phyloP scores from a whole-genome alignment of 2,797 vertebrate genomes.

The Coregonus ussuriensis region DNA sequence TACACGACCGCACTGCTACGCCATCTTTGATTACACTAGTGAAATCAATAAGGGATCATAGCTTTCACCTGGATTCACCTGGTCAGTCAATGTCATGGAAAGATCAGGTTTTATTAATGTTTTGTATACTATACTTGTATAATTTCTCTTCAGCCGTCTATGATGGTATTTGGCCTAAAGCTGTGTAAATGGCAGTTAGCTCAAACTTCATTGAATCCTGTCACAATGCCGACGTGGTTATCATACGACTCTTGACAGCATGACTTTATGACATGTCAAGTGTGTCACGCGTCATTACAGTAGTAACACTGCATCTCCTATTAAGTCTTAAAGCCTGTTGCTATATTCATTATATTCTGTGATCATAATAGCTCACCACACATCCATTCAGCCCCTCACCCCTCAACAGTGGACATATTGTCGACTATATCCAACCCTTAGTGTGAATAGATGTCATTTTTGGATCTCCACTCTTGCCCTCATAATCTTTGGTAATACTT shows the following conservation, averaged over 20 bases:
- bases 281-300: not conserved
- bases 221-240: not conserved
- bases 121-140: too few relatives aligned
- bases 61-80: too few relatives aligned
- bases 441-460: not conserved
- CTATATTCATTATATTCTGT: not conserved
- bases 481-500: not conserved
- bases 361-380: not conserved
- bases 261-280: not conserved
- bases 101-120: too few relatives aligned
- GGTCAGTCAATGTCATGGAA: too few relatives aligned
- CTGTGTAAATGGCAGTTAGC: conserved; percentile 3
- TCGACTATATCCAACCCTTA: not conserved
- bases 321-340: not conserved
- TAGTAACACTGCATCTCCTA: not conserved
- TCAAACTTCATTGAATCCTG: not conserved
- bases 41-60: too few relatives aligned
- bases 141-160: not conserved
- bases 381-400: not conserved
- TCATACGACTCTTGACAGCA: too few relatives aligned
- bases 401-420: not conserved
- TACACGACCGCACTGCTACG: too few relatives aligned
- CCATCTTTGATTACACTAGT: too few relatives aligned
- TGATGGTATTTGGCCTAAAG: not conserved
- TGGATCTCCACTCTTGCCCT: not conserved